Percentiles rank a stretch among this genome's conserved stretches.
Evolutionary conservation across 64 coral and sea anemone species (phyloP).

Genomic region (Anthopleura sola): DNA sequence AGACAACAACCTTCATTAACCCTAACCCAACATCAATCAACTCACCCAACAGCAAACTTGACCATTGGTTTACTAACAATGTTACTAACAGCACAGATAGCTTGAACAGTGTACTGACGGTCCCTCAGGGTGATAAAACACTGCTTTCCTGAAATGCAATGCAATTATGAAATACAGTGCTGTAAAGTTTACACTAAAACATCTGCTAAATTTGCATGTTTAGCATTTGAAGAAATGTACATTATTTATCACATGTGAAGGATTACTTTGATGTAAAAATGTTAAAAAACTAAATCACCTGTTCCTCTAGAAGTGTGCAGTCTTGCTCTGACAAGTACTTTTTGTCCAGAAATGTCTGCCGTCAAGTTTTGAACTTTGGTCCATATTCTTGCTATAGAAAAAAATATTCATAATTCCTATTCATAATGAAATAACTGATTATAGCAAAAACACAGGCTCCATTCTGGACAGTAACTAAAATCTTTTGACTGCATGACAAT

Average conservation of each 20-base stretch:
- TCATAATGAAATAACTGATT: not conserved
- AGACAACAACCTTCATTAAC: no score
- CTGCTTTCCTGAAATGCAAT: constrained; percentile 66
- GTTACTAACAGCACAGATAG: constrained; percentile 88
- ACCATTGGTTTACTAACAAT: constrained; percentile 97
- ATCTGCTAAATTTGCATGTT: not conserved
- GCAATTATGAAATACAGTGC: not conserved
- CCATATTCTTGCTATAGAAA: constrained; percentile 63
- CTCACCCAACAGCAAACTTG: constrained; percentile 93
- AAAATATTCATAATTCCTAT: not conserved
- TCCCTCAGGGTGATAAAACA: constrained; percentile 94
- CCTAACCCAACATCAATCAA: not conserved
- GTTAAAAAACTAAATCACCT: constrained; percentile 41
- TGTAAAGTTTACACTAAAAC: not conserved
- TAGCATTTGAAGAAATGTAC: no score
- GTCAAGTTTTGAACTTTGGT: constrained; percentile 77
- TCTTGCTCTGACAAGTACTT: constrained; percentile 71
- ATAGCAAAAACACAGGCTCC: no score
- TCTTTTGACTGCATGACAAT: no score
- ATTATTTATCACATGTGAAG: no score
- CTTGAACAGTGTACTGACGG: constrained; percentile 87
- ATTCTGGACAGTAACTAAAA: no score
- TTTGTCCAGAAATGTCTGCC: constrained; percentile 54
- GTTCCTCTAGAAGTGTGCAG: constrained; percentile 95
- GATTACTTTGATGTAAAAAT: no score